Evolutionary conservation across 2,888 invertebrate genomes (phyloP).

Genomic region (Willowsia nigromaculata): DNA sequence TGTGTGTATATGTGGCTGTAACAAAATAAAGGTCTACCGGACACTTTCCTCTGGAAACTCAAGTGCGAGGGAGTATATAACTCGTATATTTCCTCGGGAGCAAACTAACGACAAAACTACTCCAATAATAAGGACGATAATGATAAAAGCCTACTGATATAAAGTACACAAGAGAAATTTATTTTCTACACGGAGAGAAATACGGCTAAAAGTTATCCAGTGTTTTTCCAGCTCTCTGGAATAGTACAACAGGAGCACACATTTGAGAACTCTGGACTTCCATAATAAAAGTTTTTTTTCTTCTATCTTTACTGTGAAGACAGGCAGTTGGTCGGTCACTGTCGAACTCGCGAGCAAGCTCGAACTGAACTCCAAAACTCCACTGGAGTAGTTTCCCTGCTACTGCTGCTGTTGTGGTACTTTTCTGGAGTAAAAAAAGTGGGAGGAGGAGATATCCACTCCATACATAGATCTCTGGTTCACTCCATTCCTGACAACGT

Average conservation of each 20-base stretch:
- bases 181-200: no score
- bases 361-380: constrained; percentile 31
- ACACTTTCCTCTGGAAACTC: no score
- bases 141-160: no score
- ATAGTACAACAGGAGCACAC: no score
- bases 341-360: constrained; percentile 64
- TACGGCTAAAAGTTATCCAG: neutral
- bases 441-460: constrained; percentile 40
- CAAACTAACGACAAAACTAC: no score
- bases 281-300: neutral
- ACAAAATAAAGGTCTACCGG: no score
- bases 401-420: neutral
- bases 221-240: no score
- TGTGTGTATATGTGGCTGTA: neutral
- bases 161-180: no score
- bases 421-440: constrained; percentile 13
- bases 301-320: neutral
- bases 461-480: neutral
- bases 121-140: no score
- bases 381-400: neutral
- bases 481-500: neutral
- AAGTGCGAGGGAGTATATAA: no score
- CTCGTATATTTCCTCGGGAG: no score
- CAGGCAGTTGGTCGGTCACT: constrained; percentile 44
- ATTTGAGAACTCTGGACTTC: no score